Base-by-base conservation (phyloP, 2,797 vertebrate species). In the Menidia menidia region DNA sequence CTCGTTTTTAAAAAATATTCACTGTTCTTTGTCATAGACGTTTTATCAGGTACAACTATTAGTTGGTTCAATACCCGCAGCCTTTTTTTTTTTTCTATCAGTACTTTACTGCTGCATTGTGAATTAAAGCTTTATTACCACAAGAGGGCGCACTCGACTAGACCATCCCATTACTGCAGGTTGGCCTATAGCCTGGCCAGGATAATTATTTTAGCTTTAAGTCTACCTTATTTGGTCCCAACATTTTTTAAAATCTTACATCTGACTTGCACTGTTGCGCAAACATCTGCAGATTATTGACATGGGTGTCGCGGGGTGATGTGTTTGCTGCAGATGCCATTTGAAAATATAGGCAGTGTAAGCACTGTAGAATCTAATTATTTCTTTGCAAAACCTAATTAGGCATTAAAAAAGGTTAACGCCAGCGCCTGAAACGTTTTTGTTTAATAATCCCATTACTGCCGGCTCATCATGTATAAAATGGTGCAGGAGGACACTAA, bases 371-470 rank as follows among this genome's bases (percentile, higher is more conserved):
- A 98, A 99, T 99, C 97, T 98, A 99, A 99, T 99, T 99, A 99
- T 99, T 98, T 96, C 96, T 97, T 97, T 96, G 96, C 97, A 98
- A 99, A 99, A 99, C 97, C 96, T 97, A 99, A 99, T 99, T 99
- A 99, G 96, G 96, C 97, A 95, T 98, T 96, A 97, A 98, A 98
- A 98, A 98, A 98, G 97, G 97, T 99, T 99, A 99, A 98, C 97
- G 97, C 97, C 97, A 98, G 97, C 97, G 97, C 98, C 97, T 97
- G 97, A 98, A 98, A 99, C 96, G 97, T 97, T 99, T 99, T 99
- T 99, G 97, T 98, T 98, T 99, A 99, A 99, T 99, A 99, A 99
- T 99, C 97, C 97, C 96, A 99, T 99, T 99, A 99, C 98, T 97
- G 97, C 96, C 96, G 96, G 96, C 97, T 98, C 97, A 98, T 99